A percentile compares a stretch with the other conserved stretches of the same genome.
phyloP scores from a whole-genome alignment of 2,797 vertebrate genomes.

The Anguilla marmorata region DNA sequence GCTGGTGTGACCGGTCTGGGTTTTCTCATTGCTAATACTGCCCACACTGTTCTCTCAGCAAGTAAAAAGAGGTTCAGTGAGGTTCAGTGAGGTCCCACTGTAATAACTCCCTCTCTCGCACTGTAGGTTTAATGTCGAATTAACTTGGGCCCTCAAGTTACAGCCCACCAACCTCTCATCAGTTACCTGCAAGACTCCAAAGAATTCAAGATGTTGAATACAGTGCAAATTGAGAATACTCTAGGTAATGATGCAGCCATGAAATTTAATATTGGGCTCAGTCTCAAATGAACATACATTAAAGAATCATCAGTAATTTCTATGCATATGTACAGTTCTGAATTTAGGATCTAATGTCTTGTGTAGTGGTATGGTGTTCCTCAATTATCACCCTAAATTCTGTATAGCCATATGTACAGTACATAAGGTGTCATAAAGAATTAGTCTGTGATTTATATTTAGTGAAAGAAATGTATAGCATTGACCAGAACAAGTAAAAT shows the following conservation, averaged over 20 bases:
- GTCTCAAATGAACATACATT: too few relatives aligned
- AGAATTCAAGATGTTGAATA: too few relatives aligned
- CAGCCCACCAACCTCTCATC: not conserved
- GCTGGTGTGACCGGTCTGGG: conserved; percentile 5
- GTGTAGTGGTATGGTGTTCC: not conserved
- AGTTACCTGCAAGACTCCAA: not conserved
- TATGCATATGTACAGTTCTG: not conserved
- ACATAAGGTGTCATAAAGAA: not conserved
- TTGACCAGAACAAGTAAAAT: not conserved
- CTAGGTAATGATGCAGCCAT: too few relatives aligned
- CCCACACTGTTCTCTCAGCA: not conserved
- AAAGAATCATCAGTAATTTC: not conserved
- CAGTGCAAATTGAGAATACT: too few relatives aligned
- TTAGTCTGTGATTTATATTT: not conserved
- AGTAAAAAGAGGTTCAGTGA: not conserved
- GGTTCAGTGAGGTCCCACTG: not conserved
- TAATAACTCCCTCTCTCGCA: not conserved
- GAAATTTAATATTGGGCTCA: too few relatives aligned
- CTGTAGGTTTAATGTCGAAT: not conserved
- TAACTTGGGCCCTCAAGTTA: not conserved
- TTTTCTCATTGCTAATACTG: conserved; percentile 23
- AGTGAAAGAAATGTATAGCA: not conserved
- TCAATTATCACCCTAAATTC: not conserved
- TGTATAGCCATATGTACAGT: not conserved
- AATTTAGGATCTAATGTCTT: not conserved